Conservation (phyloP, 2,113 vertebrate genomes). For the Platycercus adscitus region DNA sequence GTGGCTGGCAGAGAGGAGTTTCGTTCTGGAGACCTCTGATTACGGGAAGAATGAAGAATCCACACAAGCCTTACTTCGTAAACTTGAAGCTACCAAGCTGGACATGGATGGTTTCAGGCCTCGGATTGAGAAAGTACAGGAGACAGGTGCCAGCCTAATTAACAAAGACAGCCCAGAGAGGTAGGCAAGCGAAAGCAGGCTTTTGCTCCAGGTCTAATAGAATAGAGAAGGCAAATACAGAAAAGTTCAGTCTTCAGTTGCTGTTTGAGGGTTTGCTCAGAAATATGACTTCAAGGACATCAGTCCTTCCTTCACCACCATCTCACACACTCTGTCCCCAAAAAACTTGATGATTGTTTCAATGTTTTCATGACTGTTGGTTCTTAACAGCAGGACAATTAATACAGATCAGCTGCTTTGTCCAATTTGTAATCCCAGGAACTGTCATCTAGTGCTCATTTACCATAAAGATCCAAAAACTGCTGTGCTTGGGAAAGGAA, state of each 20-base stretch:
- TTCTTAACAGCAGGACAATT: background rate
- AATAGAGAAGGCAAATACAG: background rate
- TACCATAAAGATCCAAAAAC: background rate
- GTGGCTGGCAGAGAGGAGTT: constrained; percentile 81
- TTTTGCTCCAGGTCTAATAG: background rate
- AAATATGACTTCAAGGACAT: background rate
- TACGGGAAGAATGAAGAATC: constrained; percentile 83
- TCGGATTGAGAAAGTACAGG: constrained; percentile 72
- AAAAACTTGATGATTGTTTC: background rate
- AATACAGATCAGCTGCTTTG: background rate
- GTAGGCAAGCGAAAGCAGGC: constrained; percentile 42
- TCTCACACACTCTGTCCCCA: background rate
- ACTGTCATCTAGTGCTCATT: background rate
- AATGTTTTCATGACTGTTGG: background rate
- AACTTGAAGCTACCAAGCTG: constrained; percentile 80
- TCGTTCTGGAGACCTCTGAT: constrained; percentile 76
- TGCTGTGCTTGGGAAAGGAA: background rate
- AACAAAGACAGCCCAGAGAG: constrained; percentile 78
- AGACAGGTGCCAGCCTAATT: constrained; percentile 75
- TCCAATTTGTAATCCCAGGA: background rate
- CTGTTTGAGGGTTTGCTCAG: background rate
- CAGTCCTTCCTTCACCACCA: background rate
- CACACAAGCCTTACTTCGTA: constrained; percentile 77
- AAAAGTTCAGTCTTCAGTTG: background rate
- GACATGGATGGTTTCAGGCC: constrained; percentile 80